Conservation (phyloP, 1,140 invertebrate genomes). For the Drosophila parvula region DNA sequence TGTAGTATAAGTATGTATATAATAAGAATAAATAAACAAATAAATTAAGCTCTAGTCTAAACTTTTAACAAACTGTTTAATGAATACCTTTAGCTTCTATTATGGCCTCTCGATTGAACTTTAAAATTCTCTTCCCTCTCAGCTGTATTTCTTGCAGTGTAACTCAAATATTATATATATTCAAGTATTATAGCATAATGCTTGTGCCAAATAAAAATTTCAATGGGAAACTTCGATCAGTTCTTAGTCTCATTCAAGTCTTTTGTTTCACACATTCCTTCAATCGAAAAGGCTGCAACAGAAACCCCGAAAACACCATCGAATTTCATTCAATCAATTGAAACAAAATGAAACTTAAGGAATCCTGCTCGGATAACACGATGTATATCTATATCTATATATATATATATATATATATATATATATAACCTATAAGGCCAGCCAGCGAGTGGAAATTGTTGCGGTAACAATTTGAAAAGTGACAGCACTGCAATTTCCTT, state of each 20-base stretch:
- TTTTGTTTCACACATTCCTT: slow-evolving; percentile 63
- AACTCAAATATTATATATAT: not conserved
- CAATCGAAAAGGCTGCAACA: slow-evolving; percentile 59
- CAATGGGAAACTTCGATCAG: slow-evolving; percentile 14
- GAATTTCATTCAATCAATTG: slow-evolving; percentile 78
- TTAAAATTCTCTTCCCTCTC: too few species aligned
- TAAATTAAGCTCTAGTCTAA: not conserved
- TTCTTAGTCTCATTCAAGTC: slow-evolving; percentile 40
- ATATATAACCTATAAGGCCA: not conserved
- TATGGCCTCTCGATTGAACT: too few species aligned
- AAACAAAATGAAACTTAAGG: slow-evolving; percentile 43
- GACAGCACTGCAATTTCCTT: slow-evolving; percentile 76
- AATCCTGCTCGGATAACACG: slow-evolving; percentile 27
- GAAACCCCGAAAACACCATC: slow-evolving; percentile 42
- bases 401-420: slow-evolving; percentile 1
- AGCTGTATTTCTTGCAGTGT: not conserved
- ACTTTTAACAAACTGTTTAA: too few species aligned
- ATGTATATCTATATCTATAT: slow-evolving; percentile 13
- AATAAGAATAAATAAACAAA: not conserved
- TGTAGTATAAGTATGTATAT: too few species aligned
- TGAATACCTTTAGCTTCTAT: too few species aligned
- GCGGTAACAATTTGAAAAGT: slow-evolving; percentile 63
- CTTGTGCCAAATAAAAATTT: not conserved
- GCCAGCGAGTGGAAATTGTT: slow-evolving; percentile 41
- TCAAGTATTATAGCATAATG: not conserved